Base-by-base conservation (phyloP, 2,797 vertebrate species). In the Atherinosoma microstoma region DNA sequence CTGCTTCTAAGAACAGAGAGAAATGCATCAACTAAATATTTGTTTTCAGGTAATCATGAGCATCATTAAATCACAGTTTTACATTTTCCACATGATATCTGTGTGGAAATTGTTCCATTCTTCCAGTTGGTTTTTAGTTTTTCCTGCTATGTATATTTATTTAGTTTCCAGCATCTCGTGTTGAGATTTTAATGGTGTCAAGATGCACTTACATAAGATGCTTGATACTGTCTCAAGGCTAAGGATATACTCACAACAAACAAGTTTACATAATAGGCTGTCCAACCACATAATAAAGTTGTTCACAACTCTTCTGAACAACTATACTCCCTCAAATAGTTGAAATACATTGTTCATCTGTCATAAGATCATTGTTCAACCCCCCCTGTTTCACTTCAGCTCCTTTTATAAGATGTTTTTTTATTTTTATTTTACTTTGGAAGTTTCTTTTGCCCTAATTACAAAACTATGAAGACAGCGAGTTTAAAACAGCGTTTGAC, bases 191-290 rank as follows among this genome's bases (percentile, higher is more conserved):
- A 42, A 67, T 57, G 22, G 18, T 57, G 51, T 51, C n/a, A n/a
- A 42, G 30, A 6, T 54, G 47, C 29, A 56, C 58, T 67, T 70
- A 29, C 54, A 10, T 22, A 22, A 64, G 47, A 67, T 53, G 58
- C 22, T 20, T 20, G 15, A 30, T 7, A 16, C 6, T 18, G n/a
- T 53, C 49, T 53, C 3, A 54, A 13, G 11, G 10, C 24, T 13
- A 54, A 58, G 30, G 30, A 34, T 20, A 20, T 34, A 10, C 8
- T 54, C 51, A 24, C 27, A 54, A 29, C 51, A 54, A 54, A 54
- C 51, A 12, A 12, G 51, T 29, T 27, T 54, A 54, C 24, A 27
- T 29, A 27, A 54, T 15, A 27, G 12, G 22, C 47, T 51, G 47
- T 22, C 20, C n/a, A 53, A 12, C 22, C n/a, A 10, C 9, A 53